Percentiles rank a stretch among this genome's conserved stretches.
phyloP scores from a whole-genome alignment of 2,888 invertebrate species.

The Tipula vernalis region DNA sequence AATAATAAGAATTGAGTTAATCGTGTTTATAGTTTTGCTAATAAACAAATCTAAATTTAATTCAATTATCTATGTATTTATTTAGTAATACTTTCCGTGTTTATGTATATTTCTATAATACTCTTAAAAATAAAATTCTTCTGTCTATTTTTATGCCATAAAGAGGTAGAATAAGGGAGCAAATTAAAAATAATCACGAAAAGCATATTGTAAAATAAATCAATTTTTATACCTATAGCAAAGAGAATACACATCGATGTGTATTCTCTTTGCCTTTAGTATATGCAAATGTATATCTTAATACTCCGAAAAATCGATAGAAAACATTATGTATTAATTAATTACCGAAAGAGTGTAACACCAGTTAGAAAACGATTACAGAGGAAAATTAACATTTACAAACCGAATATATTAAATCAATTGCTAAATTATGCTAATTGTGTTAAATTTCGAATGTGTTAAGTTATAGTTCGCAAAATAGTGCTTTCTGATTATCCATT shows the following conservation, averaged over 20 bases:
- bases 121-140: neutral
- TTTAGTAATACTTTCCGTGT: neutral
- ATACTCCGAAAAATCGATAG: neutral
- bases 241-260: too few relatives aligned
- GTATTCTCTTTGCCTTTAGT: too few relatives aligned
- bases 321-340: neutral
- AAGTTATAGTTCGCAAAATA: neutral
- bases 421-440: neutral
- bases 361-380: neutral
- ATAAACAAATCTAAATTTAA: neutral
- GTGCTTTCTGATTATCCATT: too few relatives aligned
- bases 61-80: neutral
- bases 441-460: neutral
- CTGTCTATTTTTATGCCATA: neutral
- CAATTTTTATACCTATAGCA: too few relatives aligned
- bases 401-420: neutral
- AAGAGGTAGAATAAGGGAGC: neutral
- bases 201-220: neutral
- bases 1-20: neutral
- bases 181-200: neutral
- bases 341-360: neutral
- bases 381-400: neutral
- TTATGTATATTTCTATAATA: neutral
- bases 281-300: neutral
- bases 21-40: too few relatives aligned